Percentiles rank a stretch among this genome's conserved stretches.
These are phyloP conservation scores for Microtus ochrogaster DNA, from an alignment of 2,113 vertebrate species.

Conservation along the genomic window DNA sequence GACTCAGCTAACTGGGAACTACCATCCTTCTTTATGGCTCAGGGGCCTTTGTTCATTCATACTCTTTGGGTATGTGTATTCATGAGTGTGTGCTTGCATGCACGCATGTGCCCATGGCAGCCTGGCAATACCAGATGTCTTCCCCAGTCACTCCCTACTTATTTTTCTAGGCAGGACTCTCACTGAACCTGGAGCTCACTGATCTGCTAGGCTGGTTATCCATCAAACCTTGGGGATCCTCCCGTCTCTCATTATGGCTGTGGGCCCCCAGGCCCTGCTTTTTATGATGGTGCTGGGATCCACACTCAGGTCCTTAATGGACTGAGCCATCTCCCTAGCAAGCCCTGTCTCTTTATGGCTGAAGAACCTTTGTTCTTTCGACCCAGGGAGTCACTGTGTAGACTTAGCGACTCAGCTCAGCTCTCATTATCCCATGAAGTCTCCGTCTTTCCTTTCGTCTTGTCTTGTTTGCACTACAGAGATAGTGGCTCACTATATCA, in stretches of 20 bases:
- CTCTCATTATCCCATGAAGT: neutral
- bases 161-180: neutral
- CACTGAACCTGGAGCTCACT: neutral
- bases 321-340: neutral
- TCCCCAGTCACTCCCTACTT: neutral
- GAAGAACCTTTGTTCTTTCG: neutral
- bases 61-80: neutral
- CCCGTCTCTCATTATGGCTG: neutral
- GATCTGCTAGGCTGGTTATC: neutral
- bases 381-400: neutral
- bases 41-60: neutral
- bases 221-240: neutral
- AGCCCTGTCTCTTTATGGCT: neutral
- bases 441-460: neutral
- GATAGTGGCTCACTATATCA: neutral
- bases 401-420: neutral
- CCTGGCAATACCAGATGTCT: neutral
- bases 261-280: neutral
- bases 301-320: neutral
- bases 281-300: neutral
- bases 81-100: neutral
- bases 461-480: neutral
- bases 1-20: neutral
- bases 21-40: neutral
- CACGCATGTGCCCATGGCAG: accelerated